Evolutionary conservation across 2,113 vertebrate species (phyloP).

Genomic region (Poeciliopsis retropinna): DNA sequence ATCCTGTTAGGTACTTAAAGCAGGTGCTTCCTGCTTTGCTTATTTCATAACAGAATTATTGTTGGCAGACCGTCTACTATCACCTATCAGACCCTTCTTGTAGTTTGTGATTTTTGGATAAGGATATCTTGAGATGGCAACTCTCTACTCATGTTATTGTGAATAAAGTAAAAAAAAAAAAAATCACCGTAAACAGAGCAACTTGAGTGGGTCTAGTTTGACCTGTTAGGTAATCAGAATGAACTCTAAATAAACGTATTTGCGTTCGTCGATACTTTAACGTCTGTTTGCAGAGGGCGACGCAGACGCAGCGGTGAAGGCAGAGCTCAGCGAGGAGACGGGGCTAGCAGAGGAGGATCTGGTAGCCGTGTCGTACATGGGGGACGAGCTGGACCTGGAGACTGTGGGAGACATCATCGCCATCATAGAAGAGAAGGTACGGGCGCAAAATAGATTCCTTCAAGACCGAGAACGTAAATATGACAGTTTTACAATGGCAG

Average conservation of each 20-base stretch:
- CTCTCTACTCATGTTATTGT: too few relatives aligned
- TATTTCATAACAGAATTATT: too few relatives aligned
- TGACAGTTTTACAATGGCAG: too few relatives aligned
- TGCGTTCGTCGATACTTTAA: not conserved
- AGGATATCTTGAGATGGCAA: too few relatives aligned
- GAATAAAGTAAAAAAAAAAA: too few relatives aligned
- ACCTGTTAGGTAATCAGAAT: not conserved
- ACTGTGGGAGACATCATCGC: slow-evolving; percentile 97
- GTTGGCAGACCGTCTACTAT: too few relatives aligned
- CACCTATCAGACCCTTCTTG: too few relatives aligned
- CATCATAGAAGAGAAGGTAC: slow-evolving; percentile 98
- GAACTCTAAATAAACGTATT: not conserved
- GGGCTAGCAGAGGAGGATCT: slow-evolving; percentile 93
- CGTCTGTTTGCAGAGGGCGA: slow-evolving; percentile 55
- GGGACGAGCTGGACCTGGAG: slow-evolving; percentile 93
- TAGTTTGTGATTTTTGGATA: too few relatives aligned
- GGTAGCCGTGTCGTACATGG: slow-evolving; percentile 93
- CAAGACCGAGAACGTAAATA: not conserved
- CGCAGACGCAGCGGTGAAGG: slow-evolving; percentile 73
- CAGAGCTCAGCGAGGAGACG: slow-evolving; percentile 85
- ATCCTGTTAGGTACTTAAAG: not conserved
- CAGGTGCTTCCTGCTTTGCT: not conserved
- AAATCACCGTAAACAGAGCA: too few relatives aligned
- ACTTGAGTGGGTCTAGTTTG: not conserved
- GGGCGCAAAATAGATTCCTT: not conserved